Evolutionary conservation across 2,888 invertebrate genomes (phyloP).

Genomic region (Dynastes maya): DNA sequence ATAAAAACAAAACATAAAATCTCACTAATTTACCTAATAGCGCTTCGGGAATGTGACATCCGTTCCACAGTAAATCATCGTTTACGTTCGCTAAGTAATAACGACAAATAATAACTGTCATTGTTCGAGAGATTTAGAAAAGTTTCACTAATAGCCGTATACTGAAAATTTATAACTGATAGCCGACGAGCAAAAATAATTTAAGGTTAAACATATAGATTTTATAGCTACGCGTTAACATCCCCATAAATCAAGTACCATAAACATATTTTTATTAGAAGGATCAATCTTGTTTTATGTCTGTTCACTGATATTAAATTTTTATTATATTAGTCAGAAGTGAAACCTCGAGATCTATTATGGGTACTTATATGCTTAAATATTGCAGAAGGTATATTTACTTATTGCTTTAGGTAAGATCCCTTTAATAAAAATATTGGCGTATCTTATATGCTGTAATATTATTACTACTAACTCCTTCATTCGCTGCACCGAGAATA

Average conservation of each 20-base stretch:
- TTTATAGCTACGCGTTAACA: slow-evolving; percentile 58
- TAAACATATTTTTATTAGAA: slow-evolving; percentile 60
- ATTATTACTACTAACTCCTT: not conserved
- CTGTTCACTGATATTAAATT: slow-evolving; percentile 43
- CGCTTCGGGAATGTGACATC: slow-evolving; percentile 32
- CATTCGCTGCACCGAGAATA: not conserved
- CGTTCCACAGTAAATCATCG: slow-evolving; percentile 45
- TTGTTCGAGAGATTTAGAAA: slow-evolving; percentile 48
- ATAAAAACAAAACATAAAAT: slow-evolving; percentile 44
- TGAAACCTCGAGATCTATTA: not conserved
- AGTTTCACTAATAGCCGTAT: slow-evolving; percentile 47
- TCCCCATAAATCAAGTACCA: slow-evolving; percentile 60
- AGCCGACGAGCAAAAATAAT: slow-evolving; percentile 53
- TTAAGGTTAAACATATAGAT: slow-evolving; percentile 53
- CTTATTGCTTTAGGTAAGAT: no score
- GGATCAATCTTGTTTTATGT: slow-evolving; percentile 60
- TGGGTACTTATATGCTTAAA: not conserved
- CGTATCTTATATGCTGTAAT: not conserved
- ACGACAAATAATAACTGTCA: slow-evolving; percentile 47
- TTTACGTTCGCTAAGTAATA: slow-evolving; percentile 43
- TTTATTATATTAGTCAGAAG: slow-evolving; percentile 23
- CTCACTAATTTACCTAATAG: slow-evolving; percentile 43
- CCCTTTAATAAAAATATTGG: not conserved
- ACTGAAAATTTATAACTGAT: slow-evolving; percentile 55
- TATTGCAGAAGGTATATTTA: not conserved